Conservation (phyloP, 2,113 vertebrate species). For the Spilogale gracilis region DNA sequence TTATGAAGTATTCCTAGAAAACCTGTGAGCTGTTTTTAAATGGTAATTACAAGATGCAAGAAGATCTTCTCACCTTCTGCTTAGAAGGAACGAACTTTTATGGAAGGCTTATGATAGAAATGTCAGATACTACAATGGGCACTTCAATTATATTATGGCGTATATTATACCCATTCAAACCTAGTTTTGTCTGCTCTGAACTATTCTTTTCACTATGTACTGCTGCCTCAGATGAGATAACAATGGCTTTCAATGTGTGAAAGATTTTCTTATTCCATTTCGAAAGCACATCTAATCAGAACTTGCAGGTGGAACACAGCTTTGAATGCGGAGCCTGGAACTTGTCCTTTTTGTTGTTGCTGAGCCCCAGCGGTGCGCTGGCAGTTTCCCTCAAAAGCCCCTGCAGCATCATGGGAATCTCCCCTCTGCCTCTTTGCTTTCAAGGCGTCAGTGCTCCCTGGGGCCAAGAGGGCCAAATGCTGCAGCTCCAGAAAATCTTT, state of each 20-base stretch:
- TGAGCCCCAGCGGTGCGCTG: not conserved
- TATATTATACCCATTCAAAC: not conserved
- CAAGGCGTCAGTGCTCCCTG: not conserved
- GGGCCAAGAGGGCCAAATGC: not conserved
- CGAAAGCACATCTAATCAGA: not conserved
- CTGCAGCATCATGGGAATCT: not conserved
- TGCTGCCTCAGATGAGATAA: not conserved
- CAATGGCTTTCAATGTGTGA: not conserved
- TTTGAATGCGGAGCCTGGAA: not conserved
- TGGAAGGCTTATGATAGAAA: not conserved
- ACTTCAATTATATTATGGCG: not conserved
- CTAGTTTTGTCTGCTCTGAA: not conserved
- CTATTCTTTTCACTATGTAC: not conserved
- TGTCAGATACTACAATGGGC: not conserved
- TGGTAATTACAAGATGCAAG: not conserved
- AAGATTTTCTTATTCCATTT: not conserved
- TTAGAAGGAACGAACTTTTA: not conserved
- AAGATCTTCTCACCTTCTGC: not conserved
- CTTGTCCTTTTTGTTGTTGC: not conserved
- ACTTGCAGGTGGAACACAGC: not conserved
- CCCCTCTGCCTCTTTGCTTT: not conserved
- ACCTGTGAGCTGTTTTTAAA: not conserved
- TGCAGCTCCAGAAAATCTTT: not conserved
- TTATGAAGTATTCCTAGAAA: not conserved
- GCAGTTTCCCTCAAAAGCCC: not conserved